Conservation (phyloP, 1,140 invertebrate species). For the Calliopsis andreniformis region DNA sequence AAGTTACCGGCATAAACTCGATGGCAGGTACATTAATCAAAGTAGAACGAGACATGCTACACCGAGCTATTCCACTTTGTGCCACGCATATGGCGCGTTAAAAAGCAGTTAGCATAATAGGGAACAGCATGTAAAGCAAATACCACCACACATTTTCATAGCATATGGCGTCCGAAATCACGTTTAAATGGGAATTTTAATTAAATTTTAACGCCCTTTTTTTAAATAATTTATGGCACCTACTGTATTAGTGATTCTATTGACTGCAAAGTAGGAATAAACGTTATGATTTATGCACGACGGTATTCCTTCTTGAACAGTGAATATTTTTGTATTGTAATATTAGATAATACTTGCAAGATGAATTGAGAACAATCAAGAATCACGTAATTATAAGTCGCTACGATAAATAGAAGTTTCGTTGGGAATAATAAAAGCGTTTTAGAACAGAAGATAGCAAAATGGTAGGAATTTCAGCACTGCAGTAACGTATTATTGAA, state of each 20-base stretch:
- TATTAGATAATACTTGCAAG: no score
- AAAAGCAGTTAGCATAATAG: conserved; percentile 50
- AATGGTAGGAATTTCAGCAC: conserved; percentile 43
- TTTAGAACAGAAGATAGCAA: conserved; percentile 12
- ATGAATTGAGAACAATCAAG: no score
- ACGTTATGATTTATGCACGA: neutral
- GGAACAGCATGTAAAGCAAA: neutral
- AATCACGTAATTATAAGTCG: neutral
- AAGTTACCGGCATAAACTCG: conserved; percentile 17
- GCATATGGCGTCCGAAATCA: neutral
- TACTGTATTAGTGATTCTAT: no score
- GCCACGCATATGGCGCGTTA: conserved; percentile 53
- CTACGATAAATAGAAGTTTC: neutral
- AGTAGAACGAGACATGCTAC: conserved; percentile 25
- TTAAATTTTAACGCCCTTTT: neutral
- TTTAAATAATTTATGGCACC: neutral
- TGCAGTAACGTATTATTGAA: conserved; percentile 42
- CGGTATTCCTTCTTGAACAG: no score
- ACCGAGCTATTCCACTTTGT: conserved; percentile 21
- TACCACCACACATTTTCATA: neutral
- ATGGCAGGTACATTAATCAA: conserved; percentile 46
- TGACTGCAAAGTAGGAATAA: neutral
- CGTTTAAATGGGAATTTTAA: conserved; percentile 15
- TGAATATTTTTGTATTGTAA: no score
- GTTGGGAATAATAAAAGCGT: conserved; percentile 12